phyloP scores from a whole-genome alignment of 2,888 invertebrate genomes.

The Chromoteleia sp. region DNA sequence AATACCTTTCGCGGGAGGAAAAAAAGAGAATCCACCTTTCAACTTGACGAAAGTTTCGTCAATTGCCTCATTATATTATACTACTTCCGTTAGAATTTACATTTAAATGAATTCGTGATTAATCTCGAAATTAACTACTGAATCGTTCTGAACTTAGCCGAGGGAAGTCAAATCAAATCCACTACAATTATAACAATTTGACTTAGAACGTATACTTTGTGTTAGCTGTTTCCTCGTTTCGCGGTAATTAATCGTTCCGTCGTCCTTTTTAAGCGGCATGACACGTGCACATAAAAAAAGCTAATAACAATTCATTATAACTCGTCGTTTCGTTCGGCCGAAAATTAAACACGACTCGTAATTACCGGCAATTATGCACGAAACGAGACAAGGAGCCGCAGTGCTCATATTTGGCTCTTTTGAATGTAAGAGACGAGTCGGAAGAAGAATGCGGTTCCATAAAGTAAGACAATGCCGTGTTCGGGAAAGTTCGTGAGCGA shows the following conservation, averaged over 20 bases:
- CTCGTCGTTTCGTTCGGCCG: conserved; percentile 52
- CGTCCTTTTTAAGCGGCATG: conserved; percentile 43
- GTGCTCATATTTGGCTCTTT: conserved; percentile 50
- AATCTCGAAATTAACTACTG: conserved; percentile 54
- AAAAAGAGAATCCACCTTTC: conserved; percentile 13
- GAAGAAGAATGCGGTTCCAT: conserved; percentile 45
- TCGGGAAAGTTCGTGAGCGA: conserved; percentile 60
- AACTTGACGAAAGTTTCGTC: conserved; percentile 44
- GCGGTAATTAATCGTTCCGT: conserved; percentile 44
- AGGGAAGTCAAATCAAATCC: conserved; percentile 42
- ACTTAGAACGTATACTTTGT: conserved; percentile 46
- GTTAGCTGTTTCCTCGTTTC: conserved; percentile 27
- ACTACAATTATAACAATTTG: conserved; percentile 50
- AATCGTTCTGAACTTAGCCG: conserved; percentile 41
- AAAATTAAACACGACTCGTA: conserved; percentile 53
- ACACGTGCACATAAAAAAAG: conserved; percentile 56
- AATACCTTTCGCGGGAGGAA: conserved; percentile 3
- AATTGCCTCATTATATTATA: conserved; percentile 54
- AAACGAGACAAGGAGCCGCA: conserved; percentile 44
- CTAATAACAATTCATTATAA: conserved; percentile 63
- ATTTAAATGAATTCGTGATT: conserved; percentile 58
- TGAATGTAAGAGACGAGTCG: conserved; percentile 26
- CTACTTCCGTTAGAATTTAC: conserved; percentile 46
- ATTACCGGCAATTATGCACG: conserved; percentile 62
- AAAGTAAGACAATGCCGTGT: conserved; percentile 54